Evolutionary conservation across 2,797 vertebrate species (phyloP).

Genomic region (Lutjanus argentimaculatus): DNA sequence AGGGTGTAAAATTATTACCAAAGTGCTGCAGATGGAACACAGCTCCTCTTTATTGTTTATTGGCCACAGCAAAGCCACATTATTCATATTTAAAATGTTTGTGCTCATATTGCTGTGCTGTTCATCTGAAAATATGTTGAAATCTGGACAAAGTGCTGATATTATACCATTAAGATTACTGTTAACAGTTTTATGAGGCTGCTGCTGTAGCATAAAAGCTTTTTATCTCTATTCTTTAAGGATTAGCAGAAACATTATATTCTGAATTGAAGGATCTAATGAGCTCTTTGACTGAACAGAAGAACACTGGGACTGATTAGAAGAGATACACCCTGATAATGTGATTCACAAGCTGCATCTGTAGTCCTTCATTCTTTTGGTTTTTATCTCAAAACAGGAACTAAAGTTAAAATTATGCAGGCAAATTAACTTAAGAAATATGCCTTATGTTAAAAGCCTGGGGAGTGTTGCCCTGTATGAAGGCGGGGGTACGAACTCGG

Average conservation of each 20-base stretch:
- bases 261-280: background rate
- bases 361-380: too few relatives aligned
- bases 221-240: slow-evolving; percentile 10
- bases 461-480: background rate
- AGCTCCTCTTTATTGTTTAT: too few relatives aligned
- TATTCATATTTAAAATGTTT: too few relatives aligned
- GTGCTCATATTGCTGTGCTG: too few relatives aligned
- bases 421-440: background rate
- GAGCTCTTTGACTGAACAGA: background rate
- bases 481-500: background rate
- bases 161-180: background rate
- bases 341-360: background rate
- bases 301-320: slow-evolving; percentile 12
- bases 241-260: slow-evolving; percentile 8
- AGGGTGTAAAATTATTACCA: too few relatives aligned
- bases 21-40: too few relatives aligned
- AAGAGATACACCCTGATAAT: background rate
- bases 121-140: background rate
- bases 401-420: background rate
- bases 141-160: background rate
- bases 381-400: background rate
- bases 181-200: background rate
- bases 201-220: background rate
- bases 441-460: background rate
- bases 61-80: too few relatives aligned